Base-by-base conservation (phyloP, 2,113 vertebrate genomes). In the Trachemys scripta region DNA sequence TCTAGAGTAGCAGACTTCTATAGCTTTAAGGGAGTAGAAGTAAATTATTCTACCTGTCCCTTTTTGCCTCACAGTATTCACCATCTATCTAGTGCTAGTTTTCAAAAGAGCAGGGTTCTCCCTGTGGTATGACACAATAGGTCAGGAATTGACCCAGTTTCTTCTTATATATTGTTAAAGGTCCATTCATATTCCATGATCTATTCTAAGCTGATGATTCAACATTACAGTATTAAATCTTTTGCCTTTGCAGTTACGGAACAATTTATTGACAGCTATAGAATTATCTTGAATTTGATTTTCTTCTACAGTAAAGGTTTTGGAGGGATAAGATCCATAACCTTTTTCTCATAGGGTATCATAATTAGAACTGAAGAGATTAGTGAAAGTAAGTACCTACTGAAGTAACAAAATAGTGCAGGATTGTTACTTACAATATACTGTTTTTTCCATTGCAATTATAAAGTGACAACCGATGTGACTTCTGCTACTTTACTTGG, bases 141-240 rank as follows among this genome's bases (percentile, higher is more conserved):
- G 27, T 88, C 50, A 47, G 1, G 8, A 65, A 38, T 3, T 1
- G 80, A 54, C 2, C 57, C 1, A n/a, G 75, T 89, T 87, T 90
- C 6, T 69, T 1, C 47, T 72, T 65, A 56, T 42, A 20, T 8
- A 20, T 69, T n/a, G 4, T 31, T 84, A 75, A 29, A 69, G 90
- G 24, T 3, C 54, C 17, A 56, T 17, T 57, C 11, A 6, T 3
- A 10, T 81, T 4, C 2, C 4, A 24, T 20, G 3, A 1, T 87
- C 5, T 84, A 56, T 38, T 85, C 14, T 29, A 56, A 24, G 11
- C 4, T 91, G 69, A 47, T 81, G 5, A 88, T n/a, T 59, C 9
- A 35, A 16, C 81, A 20, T 4, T 85, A 5, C 79, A 50, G 1
- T 38, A 69, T 94, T 72, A 78, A 81, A 4, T 47, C 12, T 7